phyloP scores from a whole-genome alignment of 1,140 invertebrate species.

The Drosophila elegans region DNA sequence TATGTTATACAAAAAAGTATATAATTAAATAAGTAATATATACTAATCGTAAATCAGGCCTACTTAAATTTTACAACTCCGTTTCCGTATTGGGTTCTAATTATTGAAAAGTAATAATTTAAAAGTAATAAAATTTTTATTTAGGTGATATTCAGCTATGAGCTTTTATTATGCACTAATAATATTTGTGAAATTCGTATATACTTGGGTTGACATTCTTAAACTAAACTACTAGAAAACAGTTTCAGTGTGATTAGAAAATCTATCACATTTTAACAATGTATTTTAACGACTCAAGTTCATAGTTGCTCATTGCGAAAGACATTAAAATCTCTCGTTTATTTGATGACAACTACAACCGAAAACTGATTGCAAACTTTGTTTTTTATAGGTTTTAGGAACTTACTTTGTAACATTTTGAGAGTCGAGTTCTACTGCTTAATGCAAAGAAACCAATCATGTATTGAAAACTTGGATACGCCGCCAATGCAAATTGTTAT shows the following conservation, averaged over 20 bases:
- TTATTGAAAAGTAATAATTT: too few species aligned
- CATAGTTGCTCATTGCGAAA: neutral
- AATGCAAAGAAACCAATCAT: neutral
- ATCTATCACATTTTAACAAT: constrained; percentile 26
- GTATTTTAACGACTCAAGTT: constrained; percentile 22
- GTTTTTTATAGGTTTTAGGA: constrained; percentile 2
- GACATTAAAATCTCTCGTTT: constrained; percentile 17
- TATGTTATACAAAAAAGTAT: too few species aligned
- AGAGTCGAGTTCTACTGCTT: too few species aligned
- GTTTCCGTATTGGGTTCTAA: too few species aligned
- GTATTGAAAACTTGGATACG: neutral
- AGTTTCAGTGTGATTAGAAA: neutral
- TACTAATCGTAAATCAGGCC: too few species aligned
- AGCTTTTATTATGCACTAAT: too few species aligned
- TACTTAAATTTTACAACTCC: too few species aligned
- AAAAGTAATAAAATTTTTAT: too few species aligned
- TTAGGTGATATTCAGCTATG: too few species aligned
- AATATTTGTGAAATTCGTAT: too few species aligned
- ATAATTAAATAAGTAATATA: too few species aligned
- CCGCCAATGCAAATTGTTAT: neutral
- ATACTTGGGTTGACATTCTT: too few species aligned
- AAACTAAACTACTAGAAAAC: neutral
- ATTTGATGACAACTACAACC: constrained; percentile 12
- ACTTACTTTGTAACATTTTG: neutral
- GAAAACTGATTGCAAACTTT: constrained; percentile 9